Evolutionary conservation across 1,140 invertebrate species (phyloP).

Genomic region (Pararge aegeria): DNA sequence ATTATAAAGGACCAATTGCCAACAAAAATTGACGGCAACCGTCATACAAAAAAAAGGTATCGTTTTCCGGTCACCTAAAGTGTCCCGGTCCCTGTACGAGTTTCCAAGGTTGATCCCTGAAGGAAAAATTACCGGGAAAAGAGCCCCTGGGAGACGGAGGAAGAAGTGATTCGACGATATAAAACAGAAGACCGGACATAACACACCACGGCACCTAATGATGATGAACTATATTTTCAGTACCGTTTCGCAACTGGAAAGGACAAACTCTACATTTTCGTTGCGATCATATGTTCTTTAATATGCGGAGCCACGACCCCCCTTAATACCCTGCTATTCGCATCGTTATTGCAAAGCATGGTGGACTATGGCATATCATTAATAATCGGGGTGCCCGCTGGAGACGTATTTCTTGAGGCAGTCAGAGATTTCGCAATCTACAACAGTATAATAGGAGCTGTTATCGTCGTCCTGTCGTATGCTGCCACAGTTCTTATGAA

Average conservation of each 20-base stretch:
- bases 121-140: too few species aligned
- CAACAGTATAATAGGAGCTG: slow-evolving; percentile 81
- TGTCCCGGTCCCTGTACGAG: too few species aligned
- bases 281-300: slow-evolving; percentile 82
- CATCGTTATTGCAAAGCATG: slow-evolving; percentile 82
- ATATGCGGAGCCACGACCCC: slow-evolving; percentile 83
- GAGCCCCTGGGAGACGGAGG: too few species aligned
- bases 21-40: too few species aligned
- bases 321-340: slow-evolving; percentile 85
- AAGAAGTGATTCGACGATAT: too few species aligned
- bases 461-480: slow-evolving; percentile 83
- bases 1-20: too few species aligned
- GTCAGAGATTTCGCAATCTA: slow-evolving; percentile 80
- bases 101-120: too few species aligned
- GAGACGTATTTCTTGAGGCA: slow-evolving; percentile 60
- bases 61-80: too few species aligned
- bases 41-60: too few species aligned
- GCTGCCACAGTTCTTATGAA: slow-evolving; percentile 84
- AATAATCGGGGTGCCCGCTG: slow-evolving; percentile 30
- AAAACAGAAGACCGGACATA: too few species aligned
- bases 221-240: too few species aligned
- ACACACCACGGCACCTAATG: too few species aligned
- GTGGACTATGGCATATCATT: slow-evolving; percentile 52
- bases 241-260: slow-evolving; percentile 80
- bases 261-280: slow-evolving; percentile 81